These are phyloP conservation scores for Prosapia bicincta DNA, from an alignment of 2,888 invertebrate species.

Conservation along the genomic window DNA sequence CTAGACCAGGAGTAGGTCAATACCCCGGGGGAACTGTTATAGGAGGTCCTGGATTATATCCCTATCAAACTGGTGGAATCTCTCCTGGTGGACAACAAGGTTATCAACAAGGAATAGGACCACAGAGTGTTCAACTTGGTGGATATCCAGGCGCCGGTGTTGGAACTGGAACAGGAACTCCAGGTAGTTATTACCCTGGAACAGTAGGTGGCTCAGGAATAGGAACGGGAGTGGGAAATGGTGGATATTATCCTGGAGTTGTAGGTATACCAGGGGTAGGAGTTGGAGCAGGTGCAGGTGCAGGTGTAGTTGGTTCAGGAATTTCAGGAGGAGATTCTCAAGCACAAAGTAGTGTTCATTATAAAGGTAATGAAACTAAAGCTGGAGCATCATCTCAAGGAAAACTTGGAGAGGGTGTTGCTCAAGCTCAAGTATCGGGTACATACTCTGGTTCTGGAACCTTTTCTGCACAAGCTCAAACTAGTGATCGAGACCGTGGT, in stretches of 20 bases:
- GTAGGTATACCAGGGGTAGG: constrained; percentile 8
- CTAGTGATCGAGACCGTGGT: constrained; percentile 38
- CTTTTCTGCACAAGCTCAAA: constrained; percentile 60
- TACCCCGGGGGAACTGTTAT: constrained; percentile 9
- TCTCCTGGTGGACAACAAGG: constrained; percentile 21
- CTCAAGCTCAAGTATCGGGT: constrained; percentile 76
- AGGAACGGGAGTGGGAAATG: constrained; percentile 27
- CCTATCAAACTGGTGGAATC: background rate
- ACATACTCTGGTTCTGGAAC: constrained; percentile 73
- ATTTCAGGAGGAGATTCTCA: constrained; percentile 38
- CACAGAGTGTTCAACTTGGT: background rate
- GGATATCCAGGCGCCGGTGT: constrained; percentile 5
- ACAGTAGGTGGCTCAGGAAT: constrained; percentile 25
- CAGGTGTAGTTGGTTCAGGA: constrained; percentile 29
- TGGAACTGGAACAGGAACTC: constrained; percentile 28
- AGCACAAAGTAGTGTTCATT: constrained; percentile 38
- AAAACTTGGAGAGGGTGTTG: constrained; percentile 66
- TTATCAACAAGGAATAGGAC: constrained; percentile 19
- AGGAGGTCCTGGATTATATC: constrained; percentile 18
- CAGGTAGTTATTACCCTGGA: constrained; percentile 2
- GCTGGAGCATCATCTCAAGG: constrained; percentile 77
- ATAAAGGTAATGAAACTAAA: constrained; percentile 51
- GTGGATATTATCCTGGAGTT: constrained; percentile 32
- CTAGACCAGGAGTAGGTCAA: constrained; percentile 22
- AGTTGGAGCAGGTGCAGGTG: constrained; percentile 9